A percentile compares a stretch with the other conserved stretches of the same genome.
Conservation (phyloP, 1,140 invertebrate genomes). For the Drosophila nikananu region DNA sequence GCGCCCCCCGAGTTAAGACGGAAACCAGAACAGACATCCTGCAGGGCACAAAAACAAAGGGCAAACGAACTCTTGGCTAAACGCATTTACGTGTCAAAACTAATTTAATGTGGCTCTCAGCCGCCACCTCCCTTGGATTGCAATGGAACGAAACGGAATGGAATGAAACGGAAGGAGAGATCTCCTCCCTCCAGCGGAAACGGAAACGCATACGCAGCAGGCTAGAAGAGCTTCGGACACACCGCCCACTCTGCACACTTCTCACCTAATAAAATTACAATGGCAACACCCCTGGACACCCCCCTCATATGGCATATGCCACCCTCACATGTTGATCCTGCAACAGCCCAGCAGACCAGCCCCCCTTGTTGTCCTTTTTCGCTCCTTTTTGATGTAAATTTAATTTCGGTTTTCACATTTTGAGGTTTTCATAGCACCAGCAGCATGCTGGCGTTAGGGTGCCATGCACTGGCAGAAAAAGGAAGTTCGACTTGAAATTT, state of each 20-base stretch:
- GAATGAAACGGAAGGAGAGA: conserved; percentile 3
- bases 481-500: accelerated
- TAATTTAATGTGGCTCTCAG: conserved; percentile 68
- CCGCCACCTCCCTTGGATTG: not conserved
- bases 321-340: conserved; percentile 53
- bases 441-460: conserved; percentile 28
- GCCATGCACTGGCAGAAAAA: not conserved
- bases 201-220: conserved; percentile 62
- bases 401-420: conserved; percentile 80
- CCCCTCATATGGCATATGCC: conserved; percentile 8
- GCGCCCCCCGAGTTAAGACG: not conserved
- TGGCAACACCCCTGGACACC: conserved; percentile 32
- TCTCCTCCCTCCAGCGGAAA: conserved; percentile 4
- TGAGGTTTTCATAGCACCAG: conserved; percentile 65
- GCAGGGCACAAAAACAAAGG: conserved; percentile 8
- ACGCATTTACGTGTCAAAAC: conserved; percentile 82
- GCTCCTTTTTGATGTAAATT: conserved; percentile 77
- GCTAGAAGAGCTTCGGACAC: conserved; percentile 28
- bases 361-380: conserved; percentile 29
- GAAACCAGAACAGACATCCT: conserved; percentile 31
- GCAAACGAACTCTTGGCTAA: conserved; percentile 48
- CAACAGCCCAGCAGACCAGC: not conserved
- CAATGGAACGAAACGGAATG: conserved; percentile 29
- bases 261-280: conserved; percentile 83
- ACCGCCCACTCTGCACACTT: conserved; percentile 53